phyloP scores from a whole-genome alignment of 2,888 invertebrate genomes.

The Caenorhabditis sulstoni region DNA sequence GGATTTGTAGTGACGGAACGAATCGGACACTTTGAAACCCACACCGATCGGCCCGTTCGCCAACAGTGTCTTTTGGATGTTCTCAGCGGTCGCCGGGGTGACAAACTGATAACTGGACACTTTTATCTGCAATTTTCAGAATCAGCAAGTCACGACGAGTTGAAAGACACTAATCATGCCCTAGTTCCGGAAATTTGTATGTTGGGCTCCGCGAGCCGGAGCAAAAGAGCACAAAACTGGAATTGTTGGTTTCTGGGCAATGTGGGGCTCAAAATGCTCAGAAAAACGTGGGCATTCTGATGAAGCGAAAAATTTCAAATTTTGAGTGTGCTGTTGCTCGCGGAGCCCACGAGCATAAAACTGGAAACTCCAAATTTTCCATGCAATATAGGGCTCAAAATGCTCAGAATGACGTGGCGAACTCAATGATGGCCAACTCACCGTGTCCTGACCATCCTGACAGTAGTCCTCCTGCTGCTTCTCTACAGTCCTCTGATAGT shows the following conservation, averaged over 20 bases:
- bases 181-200: too few species aligned
- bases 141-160: not conserved
- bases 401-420: not conserved
- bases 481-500: slow-evolving; percentile 24
- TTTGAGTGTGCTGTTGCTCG: too few species aligned
- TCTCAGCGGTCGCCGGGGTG: slow-evolving; percentile 6
- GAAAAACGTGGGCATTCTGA: not conserved
- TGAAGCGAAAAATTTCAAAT: too few species aligned
- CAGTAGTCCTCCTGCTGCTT: slow-evolving; percentile 21
- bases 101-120: slow-evolving; percentile 24
- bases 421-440: not conserved
- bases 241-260: too few species aligned
- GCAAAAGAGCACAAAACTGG: too few species aligned
- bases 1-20: slow-evolving; percentile 36
- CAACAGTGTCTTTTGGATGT: slow-evolving; percentile 14
- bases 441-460: slow-evolving; percentile 7
- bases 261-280: not conserved
- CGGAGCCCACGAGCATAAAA: too few species aligned
- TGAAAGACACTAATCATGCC: not conserved
- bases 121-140: slow-evolving; percentile 10
- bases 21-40: slow-evolving; percentile 38
- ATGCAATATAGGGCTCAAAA: not conserved
- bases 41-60: slow-evolving; percentile 21
- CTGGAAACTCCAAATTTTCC: too few species aligned
- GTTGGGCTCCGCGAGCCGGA: too few species aligned